Evolutionary conservation across 2,797 vertebrate genomes (phyloP), one percentile per base, ranked within the genome.

Genomic region (Rhinoraja longicauda): DNA sequence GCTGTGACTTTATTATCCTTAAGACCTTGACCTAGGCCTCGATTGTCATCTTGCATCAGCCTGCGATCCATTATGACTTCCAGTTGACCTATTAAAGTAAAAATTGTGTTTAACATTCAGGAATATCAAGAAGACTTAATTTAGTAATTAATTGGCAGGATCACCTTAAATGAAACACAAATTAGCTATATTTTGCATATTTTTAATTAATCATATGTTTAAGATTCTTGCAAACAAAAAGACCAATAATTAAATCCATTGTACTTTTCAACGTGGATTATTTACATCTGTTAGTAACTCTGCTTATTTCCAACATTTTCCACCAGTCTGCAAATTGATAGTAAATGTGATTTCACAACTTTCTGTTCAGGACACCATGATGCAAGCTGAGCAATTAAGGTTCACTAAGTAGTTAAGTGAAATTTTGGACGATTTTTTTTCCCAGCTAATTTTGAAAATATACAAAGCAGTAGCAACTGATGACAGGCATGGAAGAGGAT

Each of bases 41-140:
- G 97, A 95, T 99, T 99, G 94, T 99, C 98, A 86, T 99, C 98
- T 95, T 99, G 98, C 96, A 98, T 97, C 94, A 99, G 96, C 88
- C 98, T 96, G 62, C 98, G 97, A 95, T 99, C 98, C 97, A 99
- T 95, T 93, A 99, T 97, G 93, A 98, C 97, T 95, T 99, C 98
- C 94, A 99, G 95, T 94, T 98, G 97, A 93, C 98, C 98, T 99
- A 95, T 93, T 93, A 94, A 93, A 73, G 70, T 75, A 72, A 92
- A 53, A 73, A n/a, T 9, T 19, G 57, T 36, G 39, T 53, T 53
- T 73, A 72, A 64, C 39, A 53, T 92, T 53, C 13, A 12, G 15
- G 70, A 39, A 53, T 39, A 92, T 53, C 24, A 92, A 90, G 8
- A 24, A 5, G 6, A 88, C 8, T 29, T 7, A 45, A 36, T 8